Evolutionary conservation across 2,888 invertebrate genomes (phyloP), one percentile per base, ranked within the genome.

Genomic region (Dione vanillae): DNA sequence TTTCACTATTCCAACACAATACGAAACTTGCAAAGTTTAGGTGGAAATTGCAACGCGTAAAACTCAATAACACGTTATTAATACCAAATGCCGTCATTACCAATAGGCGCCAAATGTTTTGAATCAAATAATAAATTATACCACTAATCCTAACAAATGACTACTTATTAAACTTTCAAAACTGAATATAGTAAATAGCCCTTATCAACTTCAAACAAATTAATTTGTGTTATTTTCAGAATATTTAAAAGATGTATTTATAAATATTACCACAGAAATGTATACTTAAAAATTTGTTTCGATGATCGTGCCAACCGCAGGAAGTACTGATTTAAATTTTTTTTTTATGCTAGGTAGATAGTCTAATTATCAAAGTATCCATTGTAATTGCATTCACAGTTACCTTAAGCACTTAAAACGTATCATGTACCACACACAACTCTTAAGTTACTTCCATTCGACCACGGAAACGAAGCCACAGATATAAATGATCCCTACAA

Each of bases 11-110:
- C 11, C 58, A 16, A 47, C 35, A 67, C 61, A 71, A 62, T 65
- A 27, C 10, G 54, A 54, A 67, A 67, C 52, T 40, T 58, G 35
- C 67, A 67, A 70, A 70, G 52, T 35, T 59, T n/a, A 7, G 65
- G 68, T 64, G 52, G 65, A 75, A 59, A 58, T 58, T 66, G 43
- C 37, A 65, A 58, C 20, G 19, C 68, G 52, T 75, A 70, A 71
- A 73, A 62, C 61, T 40, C 71, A 67, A 67, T 35, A 71, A 65
- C 69, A 56, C 16, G 71, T 67, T 73, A 73, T 74, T 72, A 65
- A 72, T 74, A 70, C 41, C 65, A n/a, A n/a, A 61, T 72, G 69
- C 61, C 73, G 71, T 73, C 73, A 73, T 54, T 71, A 58, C 51
- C 51, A 51, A 19, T 61, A 65, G 37, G 43, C 43, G 56, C 62